A percentile compares a stretch with the other conserved stretches of the same genome.
These are phyloP conservation scores for Azorinus chamasolen DNA, from an alignment of 2,888 invertebrate species.

Conservation along the genomic window DNA sequence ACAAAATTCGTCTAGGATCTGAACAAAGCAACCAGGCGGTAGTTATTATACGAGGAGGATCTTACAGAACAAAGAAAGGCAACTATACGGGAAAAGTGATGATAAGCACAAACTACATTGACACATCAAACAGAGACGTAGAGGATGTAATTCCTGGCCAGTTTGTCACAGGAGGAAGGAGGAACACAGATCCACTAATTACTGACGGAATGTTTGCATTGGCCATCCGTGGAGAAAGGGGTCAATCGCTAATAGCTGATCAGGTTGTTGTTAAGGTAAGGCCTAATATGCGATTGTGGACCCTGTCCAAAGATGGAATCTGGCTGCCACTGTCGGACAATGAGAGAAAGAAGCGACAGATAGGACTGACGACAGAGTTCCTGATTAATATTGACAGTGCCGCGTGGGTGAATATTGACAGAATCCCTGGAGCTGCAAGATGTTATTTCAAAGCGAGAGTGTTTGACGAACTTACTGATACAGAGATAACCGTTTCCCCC, in stretches of 20 bases:
- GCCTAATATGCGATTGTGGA: conserved; percentile 31
- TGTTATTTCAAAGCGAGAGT: conserved; percentile 47
- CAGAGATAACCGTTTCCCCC: conserved; percentile 6
- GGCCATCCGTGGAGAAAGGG: conserved; percentile 6
- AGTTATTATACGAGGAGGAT: conserved; percentile 21
- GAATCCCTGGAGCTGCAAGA: conserved; percentile 26
- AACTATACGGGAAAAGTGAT: conserved; percentile 22
- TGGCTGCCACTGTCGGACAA: background rate
- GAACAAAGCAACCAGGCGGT: conserved; percentile 11
- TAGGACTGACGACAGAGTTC: conserved; percentile 11
- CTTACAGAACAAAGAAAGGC: conserved; percentile 10
- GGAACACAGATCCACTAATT: background rate
- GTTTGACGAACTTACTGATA: conserved; percentile 13
- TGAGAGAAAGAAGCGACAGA: background rate
- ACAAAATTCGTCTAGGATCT: conserved; percentile 11
- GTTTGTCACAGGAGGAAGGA: conserved; percentile 21
- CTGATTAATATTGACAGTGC: conserved; percentile 11
- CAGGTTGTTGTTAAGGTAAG: conserved; percentile 7
- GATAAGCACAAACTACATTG: conserved; percentile 19
- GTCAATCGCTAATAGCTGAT: background rate
- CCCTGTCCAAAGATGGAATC: conserved; percentile 5
- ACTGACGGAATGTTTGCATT: conserved; percentile 26
- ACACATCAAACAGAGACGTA: background rate
- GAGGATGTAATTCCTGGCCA: conserved; percentile 22
- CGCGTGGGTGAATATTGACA: conserved; percentile 36